These are phyloP conservation scores for Malurus melanocephalus DNA, from an alignment of 2,113 vertebrate genomes.

Conservation along the genomic window DNA sequence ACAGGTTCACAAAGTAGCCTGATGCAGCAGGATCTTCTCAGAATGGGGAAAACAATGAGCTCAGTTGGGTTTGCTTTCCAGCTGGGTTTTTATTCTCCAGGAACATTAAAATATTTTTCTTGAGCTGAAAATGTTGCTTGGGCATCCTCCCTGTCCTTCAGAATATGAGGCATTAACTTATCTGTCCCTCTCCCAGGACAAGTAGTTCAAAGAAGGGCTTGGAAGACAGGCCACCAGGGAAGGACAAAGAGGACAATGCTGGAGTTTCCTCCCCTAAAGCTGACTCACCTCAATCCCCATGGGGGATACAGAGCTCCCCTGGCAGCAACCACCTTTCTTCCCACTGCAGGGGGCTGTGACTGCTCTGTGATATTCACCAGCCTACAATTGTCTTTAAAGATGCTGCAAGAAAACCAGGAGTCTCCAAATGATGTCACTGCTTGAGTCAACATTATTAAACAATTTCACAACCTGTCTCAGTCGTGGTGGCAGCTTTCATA, in stretches of 20 bases:
- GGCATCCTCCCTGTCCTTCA: not conserved
- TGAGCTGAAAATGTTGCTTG: not conserved
- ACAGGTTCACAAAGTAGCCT: not conserved
- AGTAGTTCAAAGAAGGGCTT: not conserved
- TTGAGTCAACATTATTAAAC: constrained; percentile 67
- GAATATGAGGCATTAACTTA: not conserved
- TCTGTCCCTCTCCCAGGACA: not conserved
- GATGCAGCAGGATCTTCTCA: not conserved
- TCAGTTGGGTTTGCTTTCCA: not conserved
- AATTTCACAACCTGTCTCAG: constrained; percentile 62
- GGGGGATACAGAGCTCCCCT: rapidly evolving
- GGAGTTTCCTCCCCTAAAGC: not conserved
- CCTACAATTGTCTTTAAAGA: not conserved
- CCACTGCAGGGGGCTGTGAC: not conserved
- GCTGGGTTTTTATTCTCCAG: not conserved
- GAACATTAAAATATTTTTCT: not conserved
- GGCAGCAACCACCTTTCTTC: not conserved
- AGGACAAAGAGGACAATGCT: not conserved
- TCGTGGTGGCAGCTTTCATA: constrained; percentile 61
- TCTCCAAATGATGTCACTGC: constrained; percentile 57
- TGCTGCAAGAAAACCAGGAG: constrained; percentile 14
- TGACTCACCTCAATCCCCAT: not conserved
- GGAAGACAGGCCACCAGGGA: not conserved
- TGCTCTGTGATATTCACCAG: not conserved
- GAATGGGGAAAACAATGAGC: not conserved